Base-by-base conservation (phyloP, 1,140 invertebrate species). In the Chrysomallon squamiferum region DNA sequence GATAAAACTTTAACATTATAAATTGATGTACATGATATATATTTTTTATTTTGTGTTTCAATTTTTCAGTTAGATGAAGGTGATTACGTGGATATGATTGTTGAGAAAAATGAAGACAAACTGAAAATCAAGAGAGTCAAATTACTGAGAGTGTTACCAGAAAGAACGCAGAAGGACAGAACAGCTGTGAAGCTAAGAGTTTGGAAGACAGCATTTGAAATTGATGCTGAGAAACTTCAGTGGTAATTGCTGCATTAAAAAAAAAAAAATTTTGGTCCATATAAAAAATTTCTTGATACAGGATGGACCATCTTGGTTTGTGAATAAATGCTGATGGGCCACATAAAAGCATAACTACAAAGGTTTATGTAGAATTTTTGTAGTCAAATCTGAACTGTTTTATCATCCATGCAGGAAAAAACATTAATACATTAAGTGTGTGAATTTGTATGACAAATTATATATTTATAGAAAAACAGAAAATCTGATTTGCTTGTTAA, bases 11-110 rank as follows among this genome's bases (percentile, higher is more conserved):
- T n/a, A n/a, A n/a, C n/a, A n/a, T n/a, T n/a, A n/a, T n/a, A n/a
- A n/a, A n/a, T n/a, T n/a, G n/a, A n/a, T n/a, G n/a, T n/a, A n/a
- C n/a, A n/a, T n/a, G n/a, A n/a, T n/a, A n/a, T n/a, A n/a, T n/a
- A n/a, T 38, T 38, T 38, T 38, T 38, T 5, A 38, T 15, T 38
- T 5, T 7, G 15, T 38, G 35, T 38, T 38, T 38, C 15, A 7
- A 7, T 5, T 38, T 59, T 54, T 33, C 52, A 67, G 65, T 29
- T 67, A 30, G 54, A 47, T 3, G 65, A 61, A 22, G 66, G 71
- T 6, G 71, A 72, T 32, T 72, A 64, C 58, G 66, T 69, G 22
- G 71, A 72, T 33, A 7, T 72, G n/a, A 50, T 72, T 15, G 11
- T 62, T 38, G 66, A 69, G 13, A 62, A 62, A 20, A 29, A 20